Conservation (phyloP, 1,140 invertebrate species). For the Brachionus rubens region DNA sequence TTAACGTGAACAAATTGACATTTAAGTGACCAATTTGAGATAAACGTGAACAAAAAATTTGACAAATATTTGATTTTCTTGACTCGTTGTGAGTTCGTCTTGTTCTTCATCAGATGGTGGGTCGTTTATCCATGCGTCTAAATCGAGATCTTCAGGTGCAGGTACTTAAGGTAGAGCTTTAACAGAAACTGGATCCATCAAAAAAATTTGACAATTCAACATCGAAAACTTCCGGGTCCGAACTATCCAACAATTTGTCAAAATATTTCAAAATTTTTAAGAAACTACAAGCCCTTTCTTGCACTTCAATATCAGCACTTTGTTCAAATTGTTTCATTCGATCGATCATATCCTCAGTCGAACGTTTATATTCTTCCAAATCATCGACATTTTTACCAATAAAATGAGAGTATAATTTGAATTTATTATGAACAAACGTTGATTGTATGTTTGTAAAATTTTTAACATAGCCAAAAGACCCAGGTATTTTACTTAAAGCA, state of each 20-base stretch:
- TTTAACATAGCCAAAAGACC: slow-evolving; percentile 97
- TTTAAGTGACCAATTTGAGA: no score
- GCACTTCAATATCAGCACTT: slow-evolving; percentile 88
- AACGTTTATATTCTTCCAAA: slow-evolving; percentile 65
- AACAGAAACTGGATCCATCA: slow-evolving; percentile 89
- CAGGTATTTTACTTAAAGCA: slow-evolving; percentile 75
- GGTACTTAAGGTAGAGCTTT: slow-evolving; percentile 98
- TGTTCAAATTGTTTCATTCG: slow-evolving; percentile 79
- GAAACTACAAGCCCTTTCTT: slow-evolving; percentile 78
- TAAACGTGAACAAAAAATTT: no score
- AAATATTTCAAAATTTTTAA: slow-evolving; percentile 46
- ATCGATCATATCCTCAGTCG: slow-evolving; percentile 64
- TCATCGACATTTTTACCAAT: slow-evolving; percentile 50
- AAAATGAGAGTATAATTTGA: slow-evolving; percentile 78
- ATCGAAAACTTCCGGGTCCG: background rate
- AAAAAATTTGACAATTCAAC: slow-evolving; percentile 63
- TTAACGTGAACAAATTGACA: no score
- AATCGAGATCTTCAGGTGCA: slow-evolving; percentile 86
- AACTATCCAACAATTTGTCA: slow-evolving; percentile 14
- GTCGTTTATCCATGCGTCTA: slow-evolving; percentile 90
- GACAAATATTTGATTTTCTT: slow-evolving; percentile 47
- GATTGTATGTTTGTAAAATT: slow-evolving; percentile 77
- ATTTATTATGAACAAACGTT: slow-evolving; percentile 71
- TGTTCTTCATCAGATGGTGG: slow-evolving; percentile 75
- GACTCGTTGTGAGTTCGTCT: slow-evolving; percentile 63